Evolutionary conservation across 2,113 vertebrate species (phyloP), one percentile per base, ranked within the genome.

Genomic region (Nesogale talazaci): DNA sequence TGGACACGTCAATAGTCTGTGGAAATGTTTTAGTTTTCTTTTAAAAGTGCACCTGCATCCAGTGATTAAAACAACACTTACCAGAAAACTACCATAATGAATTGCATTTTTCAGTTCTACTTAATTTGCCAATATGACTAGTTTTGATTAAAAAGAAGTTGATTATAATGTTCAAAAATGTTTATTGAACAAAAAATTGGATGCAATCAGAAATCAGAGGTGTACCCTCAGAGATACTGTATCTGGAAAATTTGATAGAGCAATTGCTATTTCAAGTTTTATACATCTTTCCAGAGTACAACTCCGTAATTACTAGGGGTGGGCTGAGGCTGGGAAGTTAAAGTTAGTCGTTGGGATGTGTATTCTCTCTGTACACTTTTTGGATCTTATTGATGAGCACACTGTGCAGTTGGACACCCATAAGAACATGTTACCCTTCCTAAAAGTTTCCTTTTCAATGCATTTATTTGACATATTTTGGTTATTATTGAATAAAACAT

Each of bases 121-220:
- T 83, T 96, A 72, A 94, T 96, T 96, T 97, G 70, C 85, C 59
- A 94, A 11, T 90, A 91, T 94, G 70, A 94, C 94, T 90, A 87
- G 82, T 96, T 97, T 96, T 94, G 91, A 94, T 97, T 91, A 94
- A 94, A 96, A 97, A 92, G 89, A 94, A 94, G 87, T 94, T 94
- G 85, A 97, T 94, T 94, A 94, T 90, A 94, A 84, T 94, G 72
- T 92, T 92, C 72, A 92, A 36, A 96, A 93, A 61, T 95, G 81
- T 93, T 93, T 9, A 15, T 94, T 96, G 42, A 95, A 22, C 10
- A 81, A 86, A 88, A 95, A 94, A 76, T 91, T 83, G 56, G 67
- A 63, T 91, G 10, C 65, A 95, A 63, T 95, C 96, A 94, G n/a
- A 90, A 97, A 2, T 82, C 89, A 82, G 20, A 96, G 94, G 25